Base-by-base conservation (phyloP, 2,888 invertebrate genomes). In the Ferrisia virgata region DNA sequence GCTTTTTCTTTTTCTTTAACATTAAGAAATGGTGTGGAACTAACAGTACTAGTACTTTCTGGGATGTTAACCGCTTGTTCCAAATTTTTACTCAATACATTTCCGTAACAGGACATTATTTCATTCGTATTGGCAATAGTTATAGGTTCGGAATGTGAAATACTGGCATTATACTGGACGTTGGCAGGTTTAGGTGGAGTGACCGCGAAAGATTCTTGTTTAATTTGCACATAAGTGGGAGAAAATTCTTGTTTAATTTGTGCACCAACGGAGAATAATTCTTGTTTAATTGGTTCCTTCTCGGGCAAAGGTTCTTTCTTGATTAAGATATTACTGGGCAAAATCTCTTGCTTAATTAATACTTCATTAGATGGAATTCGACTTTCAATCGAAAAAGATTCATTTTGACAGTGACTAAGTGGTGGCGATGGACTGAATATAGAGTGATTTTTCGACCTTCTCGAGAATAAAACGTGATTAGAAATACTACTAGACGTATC, bases 81-180 rank as follows among this genome's bases (percentile, higher is more conserved):
- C n/a, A 36, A 8, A 13, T 18, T 76, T 28, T 78, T 84, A 1
- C 25, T 18, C 31, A 47, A 36, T 78, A 85, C 78, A 33, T 84
- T 82, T 72, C 92, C 92, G 86, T 91, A 92, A 0, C 92, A 92
- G 39, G 91, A 91, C 0, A 91, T 91, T 86, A 92, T 91, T 85
- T 92, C 92, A 80, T 92, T 88, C 87, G 92, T 92, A 86, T 91
- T 92, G 58, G 92, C 91, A 0, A 92, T 91, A 0, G 91, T 92
- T 78, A 92, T 89, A 80, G 92, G 87, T 87, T 92, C 92, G 0
- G 92, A 91, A 22, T 28, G 47, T 4, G 18, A 47, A 47, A 47
- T n/a, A n/a, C n/a, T n/a, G n/a, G n/a, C 8, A 9, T 9, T 22
- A 53, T 43, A 6, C 33, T 22, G 39, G 2, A n/a, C 31, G 22